Conservation (phyloP, 2,888 invertebrate genomes). For the Chrysina gloriosa region DNA sequence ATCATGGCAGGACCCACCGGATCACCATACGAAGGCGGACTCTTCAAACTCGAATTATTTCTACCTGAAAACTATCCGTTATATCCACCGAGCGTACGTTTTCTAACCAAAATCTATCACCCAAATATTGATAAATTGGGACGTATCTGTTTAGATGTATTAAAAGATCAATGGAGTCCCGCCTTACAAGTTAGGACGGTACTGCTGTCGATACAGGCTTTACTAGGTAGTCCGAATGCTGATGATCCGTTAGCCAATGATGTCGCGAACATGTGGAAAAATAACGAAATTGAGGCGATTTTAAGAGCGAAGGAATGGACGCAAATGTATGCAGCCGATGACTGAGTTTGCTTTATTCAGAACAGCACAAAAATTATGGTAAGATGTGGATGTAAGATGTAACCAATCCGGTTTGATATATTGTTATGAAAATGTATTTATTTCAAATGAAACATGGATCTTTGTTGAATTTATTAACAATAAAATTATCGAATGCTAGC, state of each 20-base stretch:
- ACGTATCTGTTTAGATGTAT: constrained; percentile 98
- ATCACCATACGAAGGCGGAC: constrained; percentile 98
- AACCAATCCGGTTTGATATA: neutral
- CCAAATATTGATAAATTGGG: constrained; percentile 99
- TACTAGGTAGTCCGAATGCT: constrained; percentile 97
- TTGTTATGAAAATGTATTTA: neutral
- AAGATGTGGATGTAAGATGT: too few relatives aligned
- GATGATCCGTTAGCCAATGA: constrained; percentile 98
- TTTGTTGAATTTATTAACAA: too few relatives aligned
- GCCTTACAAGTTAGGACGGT: constrained; percentile 99
- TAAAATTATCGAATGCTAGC: too few relatives aligned
- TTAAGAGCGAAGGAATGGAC: constrained; percentile 95
- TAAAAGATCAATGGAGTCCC: constrained; percentile 99
- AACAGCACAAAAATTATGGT: neutral
- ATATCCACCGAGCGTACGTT: constrained; percentile 99
- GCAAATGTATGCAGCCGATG: constrained; percentile 79
- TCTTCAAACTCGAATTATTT: constrained; percentile 98
- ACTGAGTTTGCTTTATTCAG: neutral
- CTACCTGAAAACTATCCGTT: constrained; percentile 99
- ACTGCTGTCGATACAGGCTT: constrained; percentile 96
- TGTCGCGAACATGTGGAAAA: constrained; percentile 99
- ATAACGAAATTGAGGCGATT: constrained; percentile 96
- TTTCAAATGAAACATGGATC: too few relatives aligned
- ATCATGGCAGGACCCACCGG: constrained; percentile 93
- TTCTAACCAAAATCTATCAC: constrained; percentile 99